Evolutionary conservation across 2,797 vertebrate species (phyloP), one percentile per base, ranked within the genome.

Genomic region (Tenualosa thibaudeaui): DNA sequence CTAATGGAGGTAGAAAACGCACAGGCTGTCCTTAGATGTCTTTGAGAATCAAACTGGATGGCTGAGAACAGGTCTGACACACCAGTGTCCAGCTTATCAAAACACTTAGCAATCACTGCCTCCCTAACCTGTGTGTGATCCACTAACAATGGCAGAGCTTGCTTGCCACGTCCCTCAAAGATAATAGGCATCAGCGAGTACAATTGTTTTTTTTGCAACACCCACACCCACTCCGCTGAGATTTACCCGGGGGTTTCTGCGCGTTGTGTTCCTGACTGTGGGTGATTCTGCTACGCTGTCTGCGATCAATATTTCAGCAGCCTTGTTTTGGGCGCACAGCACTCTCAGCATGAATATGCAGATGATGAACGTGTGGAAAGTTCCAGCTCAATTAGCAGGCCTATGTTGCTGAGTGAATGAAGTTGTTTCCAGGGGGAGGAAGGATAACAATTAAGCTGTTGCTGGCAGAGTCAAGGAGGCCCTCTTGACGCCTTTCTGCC

Each of bases 401-500:
- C 88, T 87, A 91, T 88, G 91, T 91, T 90, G 91, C 92, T 89
- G 91, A 94, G 91, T 92, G 90, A 88, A 89, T 91, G 84, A 86
- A 86, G 92, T 91, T 92, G 93, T 93, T 94, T 94, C 95, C 92
- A 91, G 91, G 93, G 94, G 94, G 93, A 93, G 75, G 90, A 89
- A 92, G 93, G 94, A 94, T 94, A 91, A 94, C 95, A 96, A 95
- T 96, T 95, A 96, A 94, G 93, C 92, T 91, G 93, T 94, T 91
- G 93, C 92, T 91, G 92, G 88, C 91, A 86, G 92, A 94, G 94
- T 96, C 94, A 95, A 95, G 95, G 94, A 93, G 91, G 90, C 88
- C 93, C 94, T 94, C 93, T 94, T 92, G 90, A 94, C 92, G 91
- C 92, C 91, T 92, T 94, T 95, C 93, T 93, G 94, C 94, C 94